Evolutionary conservation across 2,797 vertebrate species (phyloP).

Genomic region (Babyrousa celebensis): DNA sequence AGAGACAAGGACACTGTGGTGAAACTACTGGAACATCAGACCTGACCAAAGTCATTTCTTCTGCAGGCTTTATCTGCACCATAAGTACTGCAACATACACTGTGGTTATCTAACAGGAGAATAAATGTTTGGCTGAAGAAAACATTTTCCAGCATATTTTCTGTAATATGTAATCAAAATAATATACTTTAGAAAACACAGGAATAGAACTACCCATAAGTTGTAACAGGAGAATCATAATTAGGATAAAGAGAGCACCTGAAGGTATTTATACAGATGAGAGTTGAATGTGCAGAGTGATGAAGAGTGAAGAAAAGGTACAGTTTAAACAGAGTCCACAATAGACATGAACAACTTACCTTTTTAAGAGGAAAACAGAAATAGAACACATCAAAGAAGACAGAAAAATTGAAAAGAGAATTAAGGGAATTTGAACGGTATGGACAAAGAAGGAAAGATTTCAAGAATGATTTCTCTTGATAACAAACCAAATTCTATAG

Average conservation of each 20-base stretch:
- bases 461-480: not conserved
- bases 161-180: not conserved
- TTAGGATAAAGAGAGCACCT: not conserved
- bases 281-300: not conserved
- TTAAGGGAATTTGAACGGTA: not conserved
- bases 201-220: not conserved
- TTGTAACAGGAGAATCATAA: not conserved
- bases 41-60: not conserved
- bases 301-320: not conserved
- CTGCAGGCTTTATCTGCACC: not conserved
- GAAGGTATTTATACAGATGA: not conserved
- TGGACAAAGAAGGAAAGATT: not conserved
- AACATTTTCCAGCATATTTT: not conserved
- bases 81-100: not conserved
- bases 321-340: not conserved
- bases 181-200: not conserved
- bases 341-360: not conserved
- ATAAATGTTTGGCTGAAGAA: not conserved
- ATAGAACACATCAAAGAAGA: not conserved
- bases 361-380: not conserved
- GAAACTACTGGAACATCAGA: not conserved
- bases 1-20: not conserved
- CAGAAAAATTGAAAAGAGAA: constrained; percentile 10
- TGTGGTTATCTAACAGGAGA: not conserved
- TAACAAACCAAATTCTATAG: not conserved